Base-by-base conservation (phyloP, 2,797 vertebrate species). In the Lepus oiostolus region DNA sequence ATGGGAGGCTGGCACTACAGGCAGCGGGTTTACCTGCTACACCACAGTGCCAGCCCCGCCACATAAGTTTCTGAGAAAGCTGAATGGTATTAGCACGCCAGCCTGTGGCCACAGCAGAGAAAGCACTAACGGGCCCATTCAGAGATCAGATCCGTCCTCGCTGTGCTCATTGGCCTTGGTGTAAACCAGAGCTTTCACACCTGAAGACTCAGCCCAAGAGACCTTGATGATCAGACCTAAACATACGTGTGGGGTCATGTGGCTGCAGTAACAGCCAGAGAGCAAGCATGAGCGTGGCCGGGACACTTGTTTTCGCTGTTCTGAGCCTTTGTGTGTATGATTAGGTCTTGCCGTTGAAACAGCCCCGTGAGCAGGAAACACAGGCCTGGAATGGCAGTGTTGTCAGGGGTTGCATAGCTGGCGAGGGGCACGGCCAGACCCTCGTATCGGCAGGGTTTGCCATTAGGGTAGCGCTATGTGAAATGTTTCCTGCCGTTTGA, bases 151-250 rank as follows among this genome's bases (percentile, higher is more conserved):
- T 24, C n/a, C 80, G 76, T 58, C 38, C 83, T 83, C 47, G 3
- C 30, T 28, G 79, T 77, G 72, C 62, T 60, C 3, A 72, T 3
- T 58, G 88, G 72, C 38, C 60, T 12, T 0, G 32, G 32, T 52
- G 30, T 52, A 68, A 85, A n/a, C 77, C 32, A 21, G n/a, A 77
- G 47, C 38, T 68, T 93, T 85, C 70, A 81, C 24, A 62, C 52
- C 7, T 14, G 80, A 86, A 93, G 68, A 70, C 26, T 93, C 21
- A 50, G 52, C 54, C 42, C 21, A 63, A 68, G 92, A 91, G 80
- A 68, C 79, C 32, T n/a, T 88, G 60, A 74, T 86, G 26, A 75
- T 92, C 70, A 90, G 14, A 84, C 47, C 42, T 85, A 32, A 80
- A 79, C 88, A 28, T 65, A 54, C 19, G 32, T 38, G 16, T 58